These are phyloP conservation scores for Xiphydria camelus DNA, from an alignment of 2,888 invertebrate species.

Conservation along the genomic window DNA sequence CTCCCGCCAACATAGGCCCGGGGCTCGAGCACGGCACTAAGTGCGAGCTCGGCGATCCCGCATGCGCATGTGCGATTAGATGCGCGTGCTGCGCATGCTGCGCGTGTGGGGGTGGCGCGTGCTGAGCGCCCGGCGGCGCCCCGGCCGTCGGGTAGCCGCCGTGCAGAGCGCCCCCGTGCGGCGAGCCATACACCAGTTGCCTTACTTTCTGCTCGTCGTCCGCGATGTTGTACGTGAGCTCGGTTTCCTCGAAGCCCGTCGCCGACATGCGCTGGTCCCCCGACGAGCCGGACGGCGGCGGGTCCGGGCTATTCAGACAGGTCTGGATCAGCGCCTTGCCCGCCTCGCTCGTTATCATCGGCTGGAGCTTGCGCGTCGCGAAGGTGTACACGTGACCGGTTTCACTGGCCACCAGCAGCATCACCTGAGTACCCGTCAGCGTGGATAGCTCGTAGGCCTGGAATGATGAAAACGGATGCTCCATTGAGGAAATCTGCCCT, in stretches of 20 bases:
- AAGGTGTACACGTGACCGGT: slow-evolving; percentile 99
- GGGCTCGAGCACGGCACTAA: slow-evolving; percentile 68
- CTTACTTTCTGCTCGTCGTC: slow-evolving; percentile 97
- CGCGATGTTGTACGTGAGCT: slow-evolving; percentile 94
- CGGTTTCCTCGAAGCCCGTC: slow-evolving; percentile 97
- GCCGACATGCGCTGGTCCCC: slow-evolving; percentile 97
- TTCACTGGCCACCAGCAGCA: slow-evolving; percentile 98
- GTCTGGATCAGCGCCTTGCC: slow-evolving; percentile 98
- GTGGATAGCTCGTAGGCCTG: slow-evolving; percentile 99
- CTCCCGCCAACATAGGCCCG: slow-evolving; percentile 71
- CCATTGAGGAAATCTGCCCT: no score
- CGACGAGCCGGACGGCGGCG: slow-evolving; percentile 67
- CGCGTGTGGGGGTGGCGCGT: slow-evolving; percentile 63
- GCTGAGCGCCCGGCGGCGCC: slow-evolving; percentile 45
- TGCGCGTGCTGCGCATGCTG: slow-evolving; percentile 67
- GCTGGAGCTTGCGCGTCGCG: slow-evolving; percentile 96
- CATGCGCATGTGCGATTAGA: slow-evolving; percentile 67
- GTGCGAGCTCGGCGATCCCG: slow-evolving; percentile 58
- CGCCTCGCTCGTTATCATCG: slow-evolving; percentile 98
- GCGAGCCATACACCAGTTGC: slow-evolving; percentile 85
- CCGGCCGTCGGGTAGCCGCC: slow-evolving; percentile 50
- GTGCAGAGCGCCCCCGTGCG: slow-evolving; percentile 68
- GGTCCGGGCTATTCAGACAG: slow-evolving; percentile 96
- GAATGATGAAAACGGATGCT: no score
- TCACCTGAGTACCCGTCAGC: slow-evolving; percentile 98